Base-by-base conservation (phyloP, 2,113 vertebrate species). In the Circaetus gallicus region DNA sequence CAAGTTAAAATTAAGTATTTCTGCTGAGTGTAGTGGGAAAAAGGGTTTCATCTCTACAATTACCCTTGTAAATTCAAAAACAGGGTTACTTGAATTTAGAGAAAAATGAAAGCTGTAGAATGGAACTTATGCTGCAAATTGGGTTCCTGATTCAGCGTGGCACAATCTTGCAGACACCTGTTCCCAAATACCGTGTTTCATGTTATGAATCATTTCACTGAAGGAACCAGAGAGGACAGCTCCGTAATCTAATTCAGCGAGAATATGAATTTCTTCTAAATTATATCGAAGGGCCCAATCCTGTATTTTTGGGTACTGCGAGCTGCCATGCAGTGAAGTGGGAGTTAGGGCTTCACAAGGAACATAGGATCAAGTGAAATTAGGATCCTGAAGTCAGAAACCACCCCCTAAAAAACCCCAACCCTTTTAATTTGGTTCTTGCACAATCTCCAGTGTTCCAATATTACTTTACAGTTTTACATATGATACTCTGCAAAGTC, bases 1-100 rank as follows among this genome's bases (percentile, higher is more conserved):
- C 26, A 88, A 61, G 45, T 82, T 82, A 69, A 87, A 88, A 89
- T 63, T 9, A n/a, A 67, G 21, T 49, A 16, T 95, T 90, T 85
- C n/a, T 3, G 2, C 36, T 29, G 34, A 83, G 4, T 21, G 10
- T 32, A n/a, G 53, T 4, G 16, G 38, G 50, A 8, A 47, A 56
- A 78, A 73, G 4, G 0, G 1, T 62, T 97, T 80, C 4, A 21
- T 29, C 20, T 70, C 52, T 69, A 26, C 20, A 67, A 36, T 47
- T 76, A 62, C 62, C 38, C 9, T 43, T 43, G 25, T 62, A 85
- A 76, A 85, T 70, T 70, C 58, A 50, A 70, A 82, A 76, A 34
- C 4, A 53, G 45, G 43, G 76, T 76, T 43, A 61, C 18, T 7
- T 77, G 56, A 88, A 55, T 82, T 80, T 80, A 85, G 56, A 80